phyloP scores from a whole-genome alignment of 2,888 invertebrate species.

The Vandiemenella viatica region DNA sequence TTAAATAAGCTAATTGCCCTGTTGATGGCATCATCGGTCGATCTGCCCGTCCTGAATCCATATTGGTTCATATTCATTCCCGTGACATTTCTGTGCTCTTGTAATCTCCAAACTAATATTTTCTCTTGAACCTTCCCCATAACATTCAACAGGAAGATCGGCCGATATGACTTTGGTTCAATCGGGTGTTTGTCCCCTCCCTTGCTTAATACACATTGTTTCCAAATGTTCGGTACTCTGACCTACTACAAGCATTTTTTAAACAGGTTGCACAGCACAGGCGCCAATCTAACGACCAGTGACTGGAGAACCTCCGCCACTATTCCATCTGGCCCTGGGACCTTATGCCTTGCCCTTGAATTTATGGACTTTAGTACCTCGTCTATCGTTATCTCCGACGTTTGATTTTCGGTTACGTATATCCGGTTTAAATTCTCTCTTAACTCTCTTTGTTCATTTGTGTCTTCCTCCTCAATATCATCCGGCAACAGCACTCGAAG shows the following conservation, averaged over 20 bases:
- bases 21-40: no score
- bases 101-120: no score
- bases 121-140: no score
- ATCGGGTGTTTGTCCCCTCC: neutral
- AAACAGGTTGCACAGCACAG: neutral
- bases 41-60: no score
- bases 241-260: neutral
- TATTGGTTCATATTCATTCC: no score
- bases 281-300: neutral
- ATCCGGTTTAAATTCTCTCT: neutral
- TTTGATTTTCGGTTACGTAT: neutral
- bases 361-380: neutral
- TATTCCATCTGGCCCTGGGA: neutral
- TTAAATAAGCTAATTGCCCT: no score
- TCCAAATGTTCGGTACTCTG: neutral
- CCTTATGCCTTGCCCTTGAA: neutral
- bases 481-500: neutral
- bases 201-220: neutral
- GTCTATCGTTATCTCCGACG: neutral
- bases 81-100: no score
- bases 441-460: neutral
- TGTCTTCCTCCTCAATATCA: neutral
- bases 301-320: neutral
- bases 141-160: no score
- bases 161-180: neutral